Evolutionary conservation across 2,797 vertebrate species (phyloP), one percentile per base, ranked within the genome.

Genomic region (Salarias fasciatus): DNA sequence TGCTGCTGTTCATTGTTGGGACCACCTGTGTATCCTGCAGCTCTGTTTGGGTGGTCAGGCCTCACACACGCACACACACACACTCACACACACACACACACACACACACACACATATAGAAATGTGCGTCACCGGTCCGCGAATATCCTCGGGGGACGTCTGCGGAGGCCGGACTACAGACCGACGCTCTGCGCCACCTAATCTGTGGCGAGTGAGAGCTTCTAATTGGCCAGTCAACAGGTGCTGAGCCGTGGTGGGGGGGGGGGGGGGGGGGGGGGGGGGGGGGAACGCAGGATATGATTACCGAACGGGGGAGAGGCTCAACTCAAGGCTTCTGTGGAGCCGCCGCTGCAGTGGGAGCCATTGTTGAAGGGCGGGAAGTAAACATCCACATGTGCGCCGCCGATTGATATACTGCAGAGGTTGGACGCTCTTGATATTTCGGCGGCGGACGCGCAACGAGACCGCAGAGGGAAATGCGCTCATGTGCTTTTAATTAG

Each of bases 201-300:
- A 86, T 86, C 82, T 85, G 77, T 31, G 73, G 35, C 82, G 87
- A 90, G 79, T 85, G 86, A 90, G 53, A 84, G 69, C 18, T 69
- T 88, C 83, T 90, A 90, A 90, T 88, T 89, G 86, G 82, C 79
- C 75, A 80, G 87, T 90, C 87, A 86, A 90, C 89, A 90, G 89
- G 89, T 90, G 89, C 81, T 64, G 82, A 75, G 80, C 63, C 44
- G 1, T 33, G 69, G 83, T n/a, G n/a, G n/a, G n/a, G n/a, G n/a
- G n/a, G n/a, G n/a, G n/a, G n/a, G n/a, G n/a, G n/a, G n/a, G n/a
- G n/a, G n/a, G n/a, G n/a, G n/a, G n/a, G n/a, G n/a, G n/a, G n/a
- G n/a, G n/a, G n/a, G n/a, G n/a, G n/a, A n/a, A 77, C 50, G 51
- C 53, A 49, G 75, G 78, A 57, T 79, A 62, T 5, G 68, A 62